phyloP scores from a whole-genome alignment of 2,888 invertebrate species.

The Caenorhabditis sp. region DNA sequence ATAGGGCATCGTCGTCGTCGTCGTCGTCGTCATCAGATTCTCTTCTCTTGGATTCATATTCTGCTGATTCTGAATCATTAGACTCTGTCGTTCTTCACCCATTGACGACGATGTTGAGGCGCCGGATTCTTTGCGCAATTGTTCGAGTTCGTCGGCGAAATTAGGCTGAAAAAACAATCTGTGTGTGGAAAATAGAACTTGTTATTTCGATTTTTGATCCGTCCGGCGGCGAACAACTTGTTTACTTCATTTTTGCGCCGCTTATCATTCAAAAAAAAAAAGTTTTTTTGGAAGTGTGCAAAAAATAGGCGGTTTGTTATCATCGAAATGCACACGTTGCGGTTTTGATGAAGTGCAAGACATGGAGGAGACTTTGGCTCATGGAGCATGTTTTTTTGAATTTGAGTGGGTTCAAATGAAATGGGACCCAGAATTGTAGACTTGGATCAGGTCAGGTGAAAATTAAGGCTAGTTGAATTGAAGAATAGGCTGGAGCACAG shows the following conservation, averaged over 20 bases:
- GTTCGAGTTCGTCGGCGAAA: constrained; percentile 60
- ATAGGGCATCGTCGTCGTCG: constrained; percentile 6
- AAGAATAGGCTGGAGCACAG: no score
- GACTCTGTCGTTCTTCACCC: constrained; percentile 14
- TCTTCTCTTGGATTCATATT: neutral
- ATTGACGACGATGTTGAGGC: constrained; percentile 54
- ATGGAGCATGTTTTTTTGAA: no score
- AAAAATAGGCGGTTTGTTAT: neutral
- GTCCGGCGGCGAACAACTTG: neutral
- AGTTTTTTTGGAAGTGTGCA: neutral
- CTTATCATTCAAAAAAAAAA: neutral
- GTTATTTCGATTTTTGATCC: neutral
- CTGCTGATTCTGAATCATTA: neutral
- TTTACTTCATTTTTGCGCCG: neutral
- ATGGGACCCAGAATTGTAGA: no score
- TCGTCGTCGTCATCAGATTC: no score
- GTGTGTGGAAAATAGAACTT: neutral
- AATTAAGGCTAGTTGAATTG: no score
- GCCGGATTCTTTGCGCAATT: constrained; percentile 64
- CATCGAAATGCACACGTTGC: no score
- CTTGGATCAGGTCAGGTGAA: no score
- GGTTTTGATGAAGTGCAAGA: no score
- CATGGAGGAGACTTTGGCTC: no score
- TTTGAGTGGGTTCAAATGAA: no score
- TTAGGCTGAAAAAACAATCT: constrained; percentile 16